Conservation (phyloP, 30 jellyfish, hydroid and myxozoan genomes). For the Turritopsis dohrnii region DNA sequence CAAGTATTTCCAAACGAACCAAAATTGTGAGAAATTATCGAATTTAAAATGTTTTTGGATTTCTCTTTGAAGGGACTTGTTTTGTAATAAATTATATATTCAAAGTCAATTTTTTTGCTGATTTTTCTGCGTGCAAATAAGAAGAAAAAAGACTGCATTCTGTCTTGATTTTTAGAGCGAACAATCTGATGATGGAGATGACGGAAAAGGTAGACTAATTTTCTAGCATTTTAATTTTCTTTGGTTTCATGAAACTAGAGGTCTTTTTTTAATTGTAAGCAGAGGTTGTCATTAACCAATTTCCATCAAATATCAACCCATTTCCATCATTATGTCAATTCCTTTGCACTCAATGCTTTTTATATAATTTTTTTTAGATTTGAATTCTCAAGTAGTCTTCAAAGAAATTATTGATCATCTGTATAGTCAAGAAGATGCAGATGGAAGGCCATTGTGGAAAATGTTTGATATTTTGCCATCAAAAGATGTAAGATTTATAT, state of each 20-base stretch:
- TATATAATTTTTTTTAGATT: conserved; percentile 6
- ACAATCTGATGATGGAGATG: neutral
- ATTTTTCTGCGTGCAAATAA: neutral
- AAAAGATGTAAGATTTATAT: conserved; percentile 35
- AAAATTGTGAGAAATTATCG: neutral
- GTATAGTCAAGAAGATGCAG: conserved; percentile 18
- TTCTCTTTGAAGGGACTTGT: no score
- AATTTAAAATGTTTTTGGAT: no score
- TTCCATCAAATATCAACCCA: no score
- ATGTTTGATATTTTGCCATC: conserved; percentile 83
- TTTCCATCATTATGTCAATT: no score
- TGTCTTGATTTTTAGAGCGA: neutral
- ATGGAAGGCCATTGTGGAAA: conserved; percentile 62
- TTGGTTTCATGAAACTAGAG: no score
- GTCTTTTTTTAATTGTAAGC: no score
- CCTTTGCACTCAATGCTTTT: neutral
- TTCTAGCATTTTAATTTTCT: no score
- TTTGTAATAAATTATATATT: no score
- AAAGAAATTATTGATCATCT: conserved; percentile 31
- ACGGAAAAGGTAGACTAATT: neutral
- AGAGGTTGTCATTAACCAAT: no score
- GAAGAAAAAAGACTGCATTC: neutral
- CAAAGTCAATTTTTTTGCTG: no score
- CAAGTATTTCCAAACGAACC: neutral
- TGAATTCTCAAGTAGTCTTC: conserved; percentile 26